phyloP scores from a whole-genome alignment of 2,888 invertebrate genomes.

The Laspeyria flexula region DNA sequence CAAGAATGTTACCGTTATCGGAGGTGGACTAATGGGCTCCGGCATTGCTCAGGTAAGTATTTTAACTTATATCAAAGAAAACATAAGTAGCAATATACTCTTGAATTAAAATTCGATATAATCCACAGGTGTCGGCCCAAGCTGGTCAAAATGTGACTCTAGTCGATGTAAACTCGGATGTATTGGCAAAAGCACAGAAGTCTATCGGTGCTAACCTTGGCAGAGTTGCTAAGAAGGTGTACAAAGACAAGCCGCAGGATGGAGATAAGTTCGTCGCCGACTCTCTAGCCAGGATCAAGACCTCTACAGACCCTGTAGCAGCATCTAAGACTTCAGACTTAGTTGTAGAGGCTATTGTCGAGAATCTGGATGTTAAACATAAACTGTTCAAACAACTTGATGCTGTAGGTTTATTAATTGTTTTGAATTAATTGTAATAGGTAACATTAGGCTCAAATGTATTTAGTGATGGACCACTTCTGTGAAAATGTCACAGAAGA shows the following conservation, averaged over 20 bases:
- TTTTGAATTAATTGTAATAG: too few species aligned
- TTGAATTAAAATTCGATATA: background rate
- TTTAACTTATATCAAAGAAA: too few species aligned
- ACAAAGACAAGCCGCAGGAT: constrained; percentile 88
- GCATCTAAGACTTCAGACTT: constrained; percentile 89
- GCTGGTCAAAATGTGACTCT: constrained; percentile 93
- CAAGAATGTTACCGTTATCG: constrained; percentile 93
- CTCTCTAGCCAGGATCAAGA: constrained; percentile 78
- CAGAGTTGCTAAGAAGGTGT: constrained; percentile 92
- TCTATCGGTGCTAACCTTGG: constrained; percentile 90
- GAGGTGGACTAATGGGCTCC: constrained; percentile 96
- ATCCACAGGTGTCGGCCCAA: constrained; percentile 91
- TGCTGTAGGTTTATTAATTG: constrained; percentile 73
- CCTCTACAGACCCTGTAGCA: constrained; percentile 88
- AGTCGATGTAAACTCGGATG: constrained; percentile 90
- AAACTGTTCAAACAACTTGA: constrained; percentile 92
- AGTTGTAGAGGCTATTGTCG: constrained; percentile 95
- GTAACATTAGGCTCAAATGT: too few species aligned
- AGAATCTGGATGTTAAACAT: constrained; percentile 92
- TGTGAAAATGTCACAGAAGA: too few species aligned
- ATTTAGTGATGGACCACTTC: too few species aligned
- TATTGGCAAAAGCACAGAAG: constrained; percentile 90
- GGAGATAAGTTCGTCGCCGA: constrained; percentile 89
- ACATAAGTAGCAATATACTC: too few species aligned
- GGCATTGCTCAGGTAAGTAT: constrained; percentile 93